These are phyloP conservation scores for Coturnix japonica DNA, from an alignment of 2,113 vertebrate species.

Conservation along the genomic window DNA sequence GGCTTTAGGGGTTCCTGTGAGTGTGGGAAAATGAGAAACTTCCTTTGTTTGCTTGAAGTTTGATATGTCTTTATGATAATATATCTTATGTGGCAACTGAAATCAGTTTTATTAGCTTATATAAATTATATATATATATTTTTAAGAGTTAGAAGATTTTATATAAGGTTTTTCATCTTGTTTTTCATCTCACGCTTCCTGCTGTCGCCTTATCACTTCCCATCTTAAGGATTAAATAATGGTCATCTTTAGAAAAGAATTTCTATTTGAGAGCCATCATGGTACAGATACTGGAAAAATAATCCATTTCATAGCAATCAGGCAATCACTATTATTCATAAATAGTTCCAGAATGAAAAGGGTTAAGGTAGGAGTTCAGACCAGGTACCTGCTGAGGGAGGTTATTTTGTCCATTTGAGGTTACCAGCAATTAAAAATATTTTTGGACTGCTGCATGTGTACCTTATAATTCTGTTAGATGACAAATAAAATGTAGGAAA, in stretches of 20 bases:
- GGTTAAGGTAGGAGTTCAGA: not conserved
- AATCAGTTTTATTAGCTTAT: not conserved
- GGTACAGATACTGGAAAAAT: not conserved
- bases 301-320: not conserved
- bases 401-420: constrained; percentile 44
- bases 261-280: not conserved
- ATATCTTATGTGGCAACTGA: not conserved
- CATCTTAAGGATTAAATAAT: not conserved
- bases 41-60: not conserved
- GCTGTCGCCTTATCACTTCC: not conserved
- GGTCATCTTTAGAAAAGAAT: not conserved
- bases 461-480: constrained; percentile 38
- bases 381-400: constrained; percentile 16
- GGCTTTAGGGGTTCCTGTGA: not conserved
- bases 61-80: not conserved
- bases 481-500: constrained; percentile 63
- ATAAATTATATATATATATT: not conserved
- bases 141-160: not conserved
- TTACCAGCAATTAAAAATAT: constrained; percentile 49
- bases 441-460: constrained; percentile 23
- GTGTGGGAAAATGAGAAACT: not conserved
- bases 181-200: not conserved
- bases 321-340: not conserved
- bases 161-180: not conserved
- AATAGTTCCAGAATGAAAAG: constrained; percentile 1